Evolutionary conservation across 2,797 vertebrate species (phyloP).

Genomic region (Pangasius mekongensis): DNA sequence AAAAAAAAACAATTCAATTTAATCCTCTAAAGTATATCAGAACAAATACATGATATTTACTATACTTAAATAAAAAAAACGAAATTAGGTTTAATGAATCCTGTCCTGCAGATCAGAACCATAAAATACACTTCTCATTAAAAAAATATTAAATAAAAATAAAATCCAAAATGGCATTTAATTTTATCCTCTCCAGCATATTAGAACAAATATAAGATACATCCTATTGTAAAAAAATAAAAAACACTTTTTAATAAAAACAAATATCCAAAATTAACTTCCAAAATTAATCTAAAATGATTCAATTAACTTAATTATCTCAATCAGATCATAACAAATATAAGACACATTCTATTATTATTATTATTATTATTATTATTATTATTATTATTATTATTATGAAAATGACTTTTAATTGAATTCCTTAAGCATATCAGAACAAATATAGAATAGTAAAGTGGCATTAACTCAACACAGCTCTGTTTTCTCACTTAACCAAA

Average conservation of each 20-base stretch:
- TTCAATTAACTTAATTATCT: background rate
- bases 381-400: background rate
- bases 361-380: background rate
- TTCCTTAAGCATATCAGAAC: background rate
- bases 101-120: background rate
- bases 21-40: background rate
- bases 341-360: background rate
- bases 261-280: background rate
- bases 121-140: background rate
- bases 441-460: background rate
- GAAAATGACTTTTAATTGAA: background rate
- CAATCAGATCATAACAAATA: background rate
- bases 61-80: background rate
- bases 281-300: background rate
- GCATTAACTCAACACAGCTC: background rate
- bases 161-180: background rate
- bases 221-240: background rate
- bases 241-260: background rate
- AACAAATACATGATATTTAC: background rate
- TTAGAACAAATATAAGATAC: background rate
- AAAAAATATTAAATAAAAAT: background rate
- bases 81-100: background rate
- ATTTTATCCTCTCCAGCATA: background rate
- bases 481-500: slow-evolving; percentile 64
- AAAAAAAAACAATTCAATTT: too few species aligned